Percentiles rank a stretch among this genome's conserved stretches.
phyloP scores from a whole-genome alignment of 1,140 invertebrate species.

The Mizuhopecten yessoensis region DNA sequence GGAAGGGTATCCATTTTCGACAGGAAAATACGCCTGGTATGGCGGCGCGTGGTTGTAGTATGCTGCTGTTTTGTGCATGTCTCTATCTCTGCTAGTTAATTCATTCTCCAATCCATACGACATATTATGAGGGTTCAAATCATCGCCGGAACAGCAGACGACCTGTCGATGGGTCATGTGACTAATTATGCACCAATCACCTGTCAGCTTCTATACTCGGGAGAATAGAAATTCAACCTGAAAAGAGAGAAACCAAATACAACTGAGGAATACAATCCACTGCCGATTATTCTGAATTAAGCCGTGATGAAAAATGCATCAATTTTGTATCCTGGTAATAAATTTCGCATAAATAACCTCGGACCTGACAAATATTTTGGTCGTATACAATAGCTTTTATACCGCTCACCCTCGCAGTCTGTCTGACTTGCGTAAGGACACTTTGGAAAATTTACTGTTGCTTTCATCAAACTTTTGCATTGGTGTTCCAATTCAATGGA shows the following conservation, averaged over 20 bases:
- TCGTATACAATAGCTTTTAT: conserved; percentile 39
- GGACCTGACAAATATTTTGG: conserved; percentile 52
- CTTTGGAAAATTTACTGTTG: conserved; percentile 39
- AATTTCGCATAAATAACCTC: conserved; percentile 64
- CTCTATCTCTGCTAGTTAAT: conserved; percentile 73
- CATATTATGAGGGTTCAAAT: conserved; percentile 72
- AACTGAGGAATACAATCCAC: conserved; percentile 49
- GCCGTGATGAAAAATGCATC: conserved; percentile 60
- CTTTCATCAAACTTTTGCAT: conserved; percentile 39
- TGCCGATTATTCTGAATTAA: conserved; percentile 54
- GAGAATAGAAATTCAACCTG: conserved; percentile 54
- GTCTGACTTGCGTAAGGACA: conserved; percentile 31
- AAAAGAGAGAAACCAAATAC: conserved; percentile 48
- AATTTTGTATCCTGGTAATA: conserved; percentile 59
- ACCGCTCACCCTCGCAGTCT: neutral
- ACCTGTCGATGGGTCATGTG: conserved; percentile 61
- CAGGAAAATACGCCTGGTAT: conserved; percentile 69
- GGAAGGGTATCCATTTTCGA: conserved; percentile 68
- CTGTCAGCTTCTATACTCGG: conserved; percentile 49
- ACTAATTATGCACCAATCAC: conserved; percentile 63
- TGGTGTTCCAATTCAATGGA: conserved; percentile 38
- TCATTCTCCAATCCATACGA: conserved; percentile 68
- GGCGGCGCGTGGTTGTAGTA: conserved; percentile 60
- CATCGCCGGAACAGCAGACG: conserved; percentile 59
- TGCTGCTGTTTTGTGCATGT: conserved; percentile 75